Conservation (phyloP, 2,113 vertebrate species). For the Pimephales promelas region DNA sequence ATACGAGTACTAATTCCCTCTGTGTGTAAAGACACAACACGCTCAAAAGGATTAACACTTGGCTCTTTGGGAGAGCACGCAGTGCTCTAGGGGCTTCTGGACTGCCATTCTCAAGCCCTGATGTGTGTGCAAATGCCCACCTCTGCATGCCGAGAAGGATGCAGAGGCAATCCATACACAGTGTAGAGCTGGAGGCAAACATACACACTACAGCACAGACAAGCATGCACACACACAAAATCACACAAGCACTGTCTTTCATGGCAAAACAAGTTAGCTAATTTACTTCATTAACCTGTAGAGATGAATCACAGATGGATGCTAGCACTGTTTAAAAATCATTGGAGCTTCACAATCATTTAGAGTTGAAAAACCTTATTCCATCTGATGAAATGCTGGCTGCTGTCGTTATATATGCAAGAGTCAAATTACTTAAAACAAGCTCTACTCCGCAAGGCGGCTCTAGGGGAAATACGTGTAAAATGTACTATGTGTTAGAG, state of each 20-base stretch:
- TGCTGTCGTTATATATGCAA: not conserved
- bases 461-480: constrained; percentile 17
- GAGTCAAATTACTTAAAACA: constrained; percentile 23
- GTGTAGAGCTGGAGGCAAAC: constrained; percentile 9
- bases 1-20: constrained; percentile 27
- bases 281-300: constrained; percentile 2
- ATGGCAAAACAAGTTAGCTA: not conserved
- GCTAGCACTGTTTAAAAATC: not conserved
- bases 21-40: constrained; percentile 20
- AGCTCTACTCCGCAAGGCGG: not conserved
- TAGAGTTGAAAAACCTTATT: constrained; percentile 7
- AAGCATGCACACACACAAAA: not conserved
- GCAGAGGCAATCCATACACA: constrained; percentile 29
- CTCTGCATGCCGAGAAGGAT: constrained; percentile 6
- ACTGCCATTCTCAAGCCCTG: constrained; percentile 10
- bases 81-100: not conserved
- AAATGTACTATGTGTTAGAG: constrained; percentile 5
- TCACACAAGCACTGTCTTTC: not conserved
- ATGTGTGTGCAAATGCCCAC: constrained; percentile 15
- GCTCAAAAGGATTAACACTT: constrained; percentile 28
- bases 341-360: not conserved
- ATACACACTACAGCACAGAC: not conserved
- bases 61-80: not conserved
- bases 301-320: not conserved
- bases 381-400: constrained; percentile 8